Evolutionary conservation across 2,797 vertebrate species (phyloP).

Genomic region (Sebastes minor): DNA sequence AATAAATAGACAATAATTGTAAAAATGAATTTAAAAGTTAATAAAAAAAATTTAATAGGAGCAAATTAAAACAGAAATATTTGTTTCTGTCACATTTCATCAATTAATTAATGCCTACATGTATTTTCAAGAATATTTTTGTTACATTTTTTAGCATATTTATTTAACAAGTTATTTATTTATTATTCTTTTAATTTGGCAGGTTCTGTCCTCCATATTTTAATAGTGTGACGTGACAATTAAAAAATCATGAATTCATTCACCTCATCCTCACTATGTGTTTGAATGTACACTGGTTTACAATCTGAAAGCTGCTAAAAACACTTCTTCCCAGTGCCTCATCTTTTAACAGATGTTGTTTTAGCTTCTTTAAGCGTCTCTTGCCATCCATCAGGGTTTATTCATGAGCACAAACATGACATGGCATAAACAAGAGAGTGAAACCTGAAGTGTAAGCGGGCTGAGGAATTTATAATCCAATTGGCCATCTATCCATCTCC

Average conservation of each 20-base stretch:
- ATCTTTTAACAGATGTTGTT: neutral
- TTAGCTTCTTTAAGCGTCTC: neutral
- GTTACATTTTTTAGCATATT: too few species aligned
- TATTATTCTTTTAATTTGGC: too few species aligned
- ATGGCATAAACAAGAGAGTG: neutral
- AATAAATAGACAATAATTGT: too few species aligned
- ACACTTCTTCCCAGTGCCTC: neutral
- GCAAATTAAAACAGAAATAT: too few species aligned
- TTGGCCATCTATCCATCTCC: neutral
- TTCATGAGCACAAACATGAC: neutral
- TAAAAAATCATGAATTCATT: neutral
- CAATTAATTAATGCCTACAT: too few species aligned
- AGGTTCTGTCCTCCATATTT: neutral
- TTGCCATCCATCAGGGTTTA: neutral
- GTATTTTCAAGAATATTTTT: too few species aligned
- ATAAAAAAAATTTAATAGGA: too few species aligned
- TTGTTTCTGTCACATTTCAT: too few species aligned
- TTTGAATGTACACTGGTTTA: neutral
- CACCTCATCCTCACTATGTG: neutral
- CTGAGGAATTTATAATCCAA: constrained; percentile 9
- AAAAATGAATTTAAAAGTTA: too few species aligned
- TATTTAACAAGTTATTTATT: too few species aligned
- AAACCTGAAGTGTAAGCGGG: constrained; percentile 15
- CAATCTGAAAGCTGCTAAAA: neutral
- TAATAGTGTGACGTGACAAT: neutral